A percentile compares a stretch with the other conserved stretches of the same genome.
Conservation (phyloP, 2,797 vertebrate species). For the Anguilla pacifica region DNA sequence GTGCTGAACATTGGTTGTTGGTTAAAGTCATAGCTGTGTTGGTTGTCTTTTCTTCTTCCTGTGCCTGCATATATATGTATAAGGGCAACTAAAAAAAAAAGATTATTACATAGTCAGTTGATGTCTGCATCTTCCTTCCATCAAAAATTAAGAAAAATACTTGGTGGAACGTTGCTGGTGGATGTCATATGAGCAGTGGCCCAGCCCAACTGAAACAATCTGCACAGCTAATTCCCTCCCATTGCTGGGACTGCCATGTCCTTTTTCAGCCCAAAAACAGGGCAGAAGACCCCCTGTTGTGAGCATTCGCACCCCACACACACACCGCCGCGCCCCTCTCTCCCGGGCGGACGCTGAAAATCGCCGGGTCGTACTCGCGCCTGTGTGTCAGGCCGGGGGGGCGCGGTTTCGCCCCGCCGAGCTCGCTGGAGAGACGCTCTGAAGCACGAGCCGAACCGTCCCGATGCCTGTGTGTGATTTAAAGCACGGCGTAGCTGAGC, state of each 20-base stretch:
- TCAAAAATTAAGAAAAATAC: neutral
- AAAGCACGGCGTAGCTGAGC: neutral
- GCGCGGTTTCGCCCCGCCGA: neutral
- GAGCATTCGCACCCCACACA: neutral
- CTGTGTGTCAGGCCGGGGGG: too few species aligned
- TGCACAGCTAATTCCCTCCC: neutral
- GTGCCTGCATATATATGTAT: neutral
- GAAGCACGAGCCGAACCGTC: neutral
- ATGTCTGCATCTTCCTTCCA: neutral
- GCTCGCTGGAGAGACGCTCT: neutral
- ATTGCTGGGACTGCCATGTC: neutral
- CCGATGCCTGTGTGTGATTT: neutral
- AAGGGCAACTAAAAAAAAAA: neutral
- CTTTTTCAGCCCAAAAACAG: neutral
- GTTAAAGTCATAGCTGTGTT: neutral
- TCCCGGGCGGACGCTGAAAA: neutral
- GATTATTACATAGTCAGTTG: neutral
- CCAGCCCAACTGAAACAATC: neutral
- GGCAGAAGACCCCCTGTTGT: neutral
- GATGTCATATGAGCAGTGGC: neutral
- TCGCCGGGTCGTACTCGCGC: neutral
- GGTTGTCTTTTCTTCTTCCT: neutral
- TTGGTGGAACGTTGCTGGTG: neutral
- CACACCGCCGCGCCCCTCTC: neutral
- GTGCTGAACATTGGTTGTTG: neutral